Base-by-base conservation (phyloP, 2,888 invertebrate genomes). In the Mesorhabditis spiculigera region DNA sequence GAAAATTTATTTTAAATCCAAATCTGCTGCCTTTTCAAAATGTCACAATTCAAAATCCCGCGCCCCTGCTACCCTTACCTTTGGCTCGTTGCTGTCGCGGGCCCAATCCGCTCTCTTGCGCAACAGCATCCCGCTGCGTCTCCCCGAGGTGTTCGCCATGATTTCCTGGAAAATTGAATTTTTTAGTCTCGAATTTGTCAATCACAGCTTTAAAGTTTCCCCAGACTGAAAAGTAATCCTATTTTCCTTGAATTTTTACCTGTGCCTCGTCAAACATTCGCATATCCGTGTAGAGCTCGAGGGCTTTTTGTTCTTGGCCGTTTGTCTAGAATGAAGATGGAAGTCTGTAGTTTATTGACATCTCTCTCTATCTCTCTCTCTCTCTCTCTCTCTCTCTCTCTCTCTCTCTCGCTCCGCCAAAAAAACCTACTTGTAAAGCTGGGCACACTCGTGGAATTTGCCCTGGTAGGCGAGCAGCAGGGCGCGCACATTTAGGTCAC, bases 191-290 rank as follows among this genome's bases (percentile, higher is more conserved):
- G n/a, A n/a, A n/a, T n/a, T n/a, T n/a, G n/a, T n/a, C n/a, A n/a
- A n/a, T n/a, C n/a, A n/a, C n/a, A n/a, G n/a, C n/a, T n/a, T n/a
- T n/a, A n/a, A n/a, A n/a, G n/a, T n/a, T n/a, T n/a, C n/a, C n/a
- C n/a, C n/a, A n/a, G n/a, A n/a, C n/a, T n/a, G n/a, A 62, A 63
- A 43, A 6, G 0, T 62, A 10, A 28, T 16, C 1, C 64, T 2
- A 41, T 41, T 28, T 68, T 28, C 4, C 13, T 66, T 28, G n/a
- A n/a, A n/a, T 28, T 28, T 1, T 28, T 43, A 93, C 94, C 89
- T 97, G 95, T 0, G 97, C 97, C 84, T 93, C 91, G 86, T 96
- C 96, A 86, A 98, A 98, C 95, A 97, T 96, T 78, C 96, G 89
- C 66, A 98, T 89, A 87, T 98, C 97, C 0, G 95, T 93, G 86